Conservation (phyloP, 2,888 invertebrate genomes). For the Mythimna ferrago region DNA sequence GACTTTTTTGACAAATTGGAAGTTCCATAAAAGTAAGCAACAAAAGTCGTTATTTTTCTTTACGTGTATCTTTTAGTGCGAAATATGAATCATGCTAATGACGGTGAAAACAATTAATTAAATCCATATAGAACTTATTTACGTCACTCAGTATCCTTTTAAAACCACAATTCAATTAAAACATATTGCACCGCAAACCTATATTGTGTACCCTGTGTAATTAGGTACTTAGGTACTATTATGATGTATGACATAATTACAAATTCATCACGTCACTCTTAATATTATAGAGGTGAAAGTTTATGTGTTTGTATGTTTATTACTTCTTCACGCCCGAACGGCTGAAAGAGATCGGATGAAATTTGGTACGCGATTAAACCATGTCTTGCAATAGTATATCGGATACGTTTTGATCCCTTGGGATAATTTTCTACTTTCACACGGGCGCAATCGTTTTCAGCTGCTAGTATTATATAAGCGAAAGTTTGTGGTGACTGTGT, state of each 20-base stretch:
- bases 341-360: too few species aligned
- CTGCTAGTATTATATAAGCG: too few species aligned
- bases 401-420: too few species aligned
- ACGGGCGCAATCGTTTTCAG: too few species aligned
- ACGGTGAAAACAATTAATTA: neutral
- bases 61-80: neutral
- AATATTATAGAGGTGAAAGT: neutral
- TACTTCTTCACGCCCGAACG: neutral
- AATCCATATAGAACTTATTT: neutral
- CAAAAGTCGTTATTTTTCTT: neutral
- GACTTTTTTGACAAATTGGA: neutral
- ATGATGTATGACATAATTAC: neutral
- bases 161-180: conserved; percentile 44
- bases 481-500: too few species aligned
- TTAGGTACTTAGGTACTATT: too few species aligned
- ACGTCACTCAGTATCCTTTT: conserved; percentile 40
- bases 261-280: neutral
- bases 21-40: neutral
- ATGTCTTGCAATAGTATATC: too few species aligned
- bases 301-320: too few species aligned
- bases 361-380: too few species aligned
- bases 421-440: too few species aligned
- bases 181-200: neutral
- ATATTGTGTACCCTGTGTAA: neutral
- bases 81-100: conserved; percentile 4